Base-by-base conservation (phyloP, 1,140 invertebrate species). In the Drosophila tropicalis region DNA sequence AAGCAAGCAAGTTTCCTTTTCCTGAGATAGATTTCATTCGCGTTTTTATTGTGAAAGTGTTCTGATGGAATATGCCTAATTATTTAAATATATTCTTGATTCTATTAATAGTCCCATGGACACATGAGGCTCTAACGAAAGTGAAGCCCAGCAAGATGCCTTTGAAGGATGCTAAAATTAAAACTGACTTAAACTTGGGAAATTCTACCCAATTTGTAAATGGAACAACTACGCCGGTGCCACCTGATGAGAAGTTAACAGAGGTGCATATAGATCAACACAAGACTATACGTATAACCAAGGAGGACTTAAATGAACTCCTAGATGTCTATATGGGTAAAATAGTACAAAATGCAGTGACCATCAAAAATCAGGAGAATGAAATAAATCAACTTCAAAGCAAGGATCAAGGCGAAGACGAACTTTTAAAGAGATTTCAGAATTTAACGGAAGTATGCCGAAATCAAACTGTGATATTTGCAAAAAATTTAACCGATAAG, bases 261-360 rank as follows among this genome's bases (percentile, higher is more conserved):
- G 83, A 85, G 9, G 80, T 85, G n/a, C 83, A 85, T 58, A 85
- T 85, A 19, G 83, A 85, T n/a, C 79, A 73, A 3, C 83, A 75
- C 7, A 85, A 87, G 17, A 85, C 79, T 0, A 82, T 85, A 12
- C 63, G 82, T 12, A 85, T 85, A 2, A 85, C 70, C 17, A 85
- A 87, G 19, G 79, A 71, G 15, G 82, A 85, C 64, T 54, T 85
- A 25, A 81, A 85, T n/a, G 82, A 85, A 67, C 62, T 85, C 0
- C 34, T 85, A 41, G 82, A 70, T 19, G 83, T 85, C 13, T 85
- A 87, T 39, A 82, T 85, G 79, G 65, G 54, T 7, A 85, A 76
- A 13, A 68, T 85, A 19, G 83, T 83, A 1, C 79, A 85, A 17
- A 85, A 77, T 40, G 82, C 79, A 2, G 75, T 76, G 7, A 72